Evolutionary conservation across 2,797 vertebrate species (phyloP), one percentile per base, ranked within the genome.

Genomic region (Carduelis carduelis): DNA sequence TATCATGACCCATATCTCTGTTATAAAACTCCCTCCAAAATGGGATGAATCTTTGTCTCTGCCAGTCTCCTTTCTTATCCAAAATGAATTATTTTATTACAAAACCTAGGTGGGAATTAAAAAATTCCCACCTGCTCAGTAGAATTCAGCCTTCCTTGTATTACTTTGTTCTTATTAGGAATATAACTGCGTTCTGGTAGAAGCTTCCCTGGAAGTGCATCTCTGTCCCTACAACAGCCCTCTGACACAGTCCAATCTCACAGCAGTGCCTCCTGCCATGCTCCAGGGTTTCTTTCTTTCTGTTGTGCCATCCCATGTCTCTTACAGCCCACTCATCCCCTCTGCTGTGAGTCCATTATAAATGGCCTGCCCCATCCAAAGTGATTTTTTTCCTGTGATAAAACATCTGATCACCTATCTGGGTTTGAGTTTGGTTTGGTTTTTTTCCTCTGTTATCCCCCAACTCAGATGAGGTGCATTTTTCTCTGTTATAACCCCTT

Each of bases 401-500:
- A 95, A 93, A 66, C 63, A 70, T 52, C 63, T 90, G 61, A 92
- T 87, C 47, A 66, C 70, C 32, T 77, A 35, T 60, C 41, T 84
- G 61, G 2, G 34, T 86, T 49, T 64, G 21, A n/a, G 8, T 50
- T 74, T 50, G 20, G 26, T 22, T 68, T 69, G 27, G 3, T 7
- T 79, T 87, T 76, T 77, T 56, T 3, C 0, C 9, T 14, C 46
- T 39, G 15, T 82, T 94, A 93, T 95, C 46, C 72, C 89, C 79
- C 59, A 71, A 47, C 23, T 94, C 79, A 83, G 80, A 92, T 61
- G 61, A 92, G 43, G 50, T 72, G 34, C 82, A 89, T 95, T 93
- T 92, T 65, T 95, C 91, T 93, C 21, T 3, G 61, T 92, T 94
- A 96, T 89, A 87, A 78, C 46, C 43, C 53, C 76, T 81, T 93